Base-by-base conservation (phyloP, 2,888 invertebrate species). In the Caenorhabditis auriculariae region DNA sequence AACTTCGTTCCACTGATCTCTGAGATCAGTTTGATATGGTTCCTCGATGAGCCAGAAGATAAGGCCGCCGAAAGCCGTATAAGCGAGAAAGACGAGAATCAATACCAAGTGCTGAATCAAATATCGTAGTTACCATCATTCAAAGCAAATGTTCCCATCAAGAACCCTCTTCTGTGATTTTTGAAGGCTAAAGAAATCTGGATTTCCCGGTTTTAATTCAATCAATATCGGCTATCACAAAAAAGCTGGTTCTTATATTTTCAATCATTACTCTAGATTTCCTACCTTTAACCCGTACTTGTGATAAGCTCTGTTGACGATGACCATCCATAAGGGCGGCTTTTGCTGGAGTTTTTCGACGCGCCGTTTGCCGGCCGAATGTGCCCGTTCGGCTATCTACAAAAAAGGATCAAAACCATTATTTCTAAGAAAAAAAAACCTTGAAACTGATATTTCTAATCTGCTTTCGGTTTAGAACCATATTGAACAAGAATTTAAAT, bases 361-460 rank as follows among this genome's bases (percentile, higher is more conserved):
- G 51, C 62, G 62, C 37, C 71, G 56, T 27, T 53, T 60, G 23
- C 74, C 72, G 2, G 71, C 71, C n/a, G 54, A 43, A 47, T 67
- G 69, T n/a, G 73, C 73, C n/a, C 70, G 51, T 4, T 59, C 71
- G 7, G 73, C 73, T 35, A 74, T 71, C 73, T 74, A 53, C 47
- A 69, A 52, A 19, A 35, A 12, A 44, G 17, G 17, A 7, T 17
- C n/a, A 15, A 49, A 37, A 17, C 19, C 26, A 28, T 32, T 44
- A 43, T 29, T n/a, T 12, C 32, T 17, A 24, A 27, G 35, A 39
- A 43, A 23, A 12, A 17, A 27, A 32, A 12, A 26, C 35, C 28
- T 45, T 47, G 23, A 28, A 24, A 26, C 19, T 21, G 15, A 28
- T 32, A 28, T 37, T 19, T 23, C 41, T 39, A 50, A 54, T 54